phyloP scores from a whole-genome alignment of 2,113 vertebrate genomes.

The Pelecanoides urinatrix region DNA sequence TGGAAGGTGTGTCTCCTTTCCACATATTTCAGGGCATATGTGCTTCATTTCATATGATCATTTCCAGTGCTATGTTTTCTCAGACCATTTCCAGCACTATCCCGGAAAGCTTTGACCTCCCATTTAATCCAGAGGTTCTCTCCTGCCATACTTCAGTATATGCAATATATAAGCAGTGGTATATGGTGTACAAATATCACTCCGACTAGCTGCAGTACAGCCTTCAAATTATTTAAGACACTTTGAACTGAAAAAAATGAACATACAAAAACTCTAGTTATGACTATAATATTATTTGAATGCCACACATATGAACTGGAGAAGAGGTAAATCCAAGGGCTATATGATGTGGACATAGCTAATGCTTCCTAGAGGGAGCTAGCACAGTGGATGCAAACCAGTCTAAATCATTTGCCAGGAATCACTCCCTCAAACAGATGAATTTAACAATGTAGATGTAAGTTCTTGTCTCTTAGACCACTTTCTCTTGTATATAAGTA shows the following conservation, averaged over 20 bases:
- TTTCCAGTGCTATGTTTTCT: background rate
- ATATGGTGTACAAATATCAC: background rate
- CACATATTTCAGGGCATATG: background rate
- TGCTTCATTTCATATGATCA: fast-evolving
- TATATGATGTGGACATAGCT: background rate
- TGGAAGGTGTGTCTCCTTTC: background rate
- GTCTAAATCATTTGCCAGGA: background rate
- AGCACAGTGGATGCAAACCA: background rate
- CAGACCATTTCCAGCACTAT: background rate
- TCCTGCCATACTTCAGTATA: background rate
- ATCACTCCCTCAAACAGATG: background rate
- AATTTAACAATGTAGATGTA: background rate
- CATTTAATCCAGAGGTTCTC: background rate
- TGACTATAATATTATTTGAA: background rate
- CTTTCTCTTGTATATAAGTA: background rate
- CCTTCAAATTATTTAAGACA: background rate
- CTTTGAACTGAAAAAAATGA: background rate
- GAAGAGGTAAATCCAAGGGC: background rate
- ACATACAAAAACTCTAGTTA: fast-evolving
- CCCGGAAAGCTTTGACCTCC: background rate
- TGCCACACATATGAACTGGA: background rate
- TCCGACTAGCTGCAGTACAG: background rate
- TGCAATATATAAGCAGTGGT: background rate
- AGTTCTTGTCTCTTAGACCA: background rate
- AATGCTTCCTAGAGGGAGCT: background rate